Percentiles rank a stretch among this genome's conserved stretches.
Evolutionary conservation across 1,140 invertebrate species (phyloP).

Genomic region (Batillaria attramentaria): DNA sequence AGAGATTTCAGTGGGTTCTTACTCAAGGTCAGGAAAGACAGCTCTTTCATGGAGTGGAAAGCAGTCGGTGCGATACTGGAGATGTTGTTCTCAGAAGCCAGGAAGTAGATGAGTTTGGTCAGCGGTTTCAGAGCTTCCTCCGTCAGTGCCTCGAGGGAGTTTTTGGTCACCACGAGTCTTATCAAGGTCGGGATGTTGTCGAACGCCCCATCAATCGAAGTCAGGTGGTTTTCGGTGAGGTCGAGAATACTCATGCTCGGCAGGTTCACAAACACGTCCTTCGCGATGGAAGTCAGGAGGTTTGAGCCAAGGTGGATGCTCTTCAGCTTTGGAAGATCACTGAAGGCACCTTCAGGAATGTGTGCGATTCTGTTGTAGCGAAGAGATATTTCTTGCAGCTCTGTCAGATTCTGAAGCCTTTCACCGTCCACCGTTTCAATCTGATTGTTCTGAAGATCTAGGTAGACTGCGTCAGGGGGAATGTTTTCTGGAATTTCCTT

Average conservation of each 20-base stretch:
- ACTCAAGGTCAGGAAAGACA: slow-evolving; percentile 81
- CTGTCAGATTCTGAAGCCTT: slow-evolving; percentile 27
- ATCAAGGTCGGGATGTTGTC: slow-evolving; percentile 75
- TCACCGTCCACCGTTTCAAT: slow-evolving; percentile 38
- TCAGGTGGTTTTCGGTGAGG: slow-evolving; percentile 77
- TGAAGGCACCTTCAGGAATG: slow-evolving; percentile 36
- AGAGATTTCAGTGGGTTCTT: slow-evolving; percentile 66
- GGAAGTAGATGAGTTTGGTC: slow-evolving; percentile 81
- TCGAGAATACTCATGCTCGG: slow-evolving; percentile 71
- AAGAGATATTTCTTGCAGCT: slow-evolving; percentile 27
- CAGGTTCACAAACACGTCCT: slow-evolving; percentile 61
- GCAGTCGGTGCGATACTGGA: slow-evolving; percentile 80
- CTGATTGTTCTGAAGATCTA: slow-evolving; percentile 48
- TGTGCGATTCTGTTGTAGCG: slow-evolving; percentile 27
- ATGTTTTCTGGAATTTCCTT: slow-evolving; percentile 30
- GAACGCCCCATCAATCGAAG: slow-evolving; percentile 67
- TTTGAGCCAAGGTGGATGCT: slow-evolving; percentile 42
- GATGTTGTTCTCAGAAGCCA: slow-evolving; percentile 85
- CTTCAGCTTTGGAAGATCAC: slow-evolving; percentile 30
- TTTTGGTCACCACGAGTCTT: slow-evolving; percentile 81
- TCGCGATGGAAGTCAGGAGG: slow-evolving; percentile 42
- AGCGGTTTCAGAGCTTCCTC: slow-evolving; percentile 77
- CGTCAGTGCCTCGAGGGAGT: slow-evolving; percentile 77
- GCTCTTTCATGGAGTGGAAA: slow-evolving; percentile 81
- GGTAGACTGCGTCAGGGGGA: slow-evolving; percentile 26